A percentile compares a stretch with the other conserved stretches of the same genome.
These are phyloP conservation scores for Pseudorectes ferrugineus DNA, from an alignment of 2,113 vertebrate genomes.

Conservation along the genomic window DNA sequence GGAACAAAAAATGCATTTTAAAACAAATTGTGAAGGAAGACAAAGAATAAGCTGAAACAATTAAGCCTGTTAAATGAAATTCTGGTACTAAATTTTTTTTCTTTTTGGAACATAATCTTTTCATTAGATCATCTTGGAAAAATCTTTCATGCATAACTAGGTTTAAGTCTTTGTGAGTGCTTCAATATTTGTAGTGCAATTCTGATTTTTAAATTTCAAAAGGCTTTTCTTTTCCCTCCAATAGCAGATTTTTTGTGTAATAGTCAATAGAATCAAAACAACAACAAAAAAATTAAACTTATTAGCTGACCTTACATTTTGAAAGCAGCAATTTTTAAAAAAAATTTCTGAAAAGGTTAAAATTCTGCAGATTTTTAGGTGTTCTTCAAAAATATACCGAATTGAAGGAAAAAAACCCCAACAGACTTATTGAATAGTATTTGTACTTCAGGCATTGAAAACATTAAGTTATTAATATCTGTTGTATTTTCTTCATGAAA, in stretches of 20 bases:
- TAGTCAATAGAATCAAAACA: neutral
- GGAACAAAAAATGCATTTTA: neutral
- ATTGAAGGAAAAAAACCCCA: accelerated
- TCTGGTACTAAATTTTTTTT: neutral
- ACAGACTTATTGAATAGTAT: neutral
- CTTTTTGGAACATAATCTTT: neutral
- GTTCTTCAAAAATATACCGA: neutral
- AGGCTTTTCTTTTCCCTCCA: neutral
- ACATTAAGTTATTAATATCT: neutral
- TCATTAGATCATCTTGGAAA: neutral
- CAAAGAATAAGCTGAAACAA: constrained; percentile 14
- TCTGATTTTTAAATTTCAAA: neutral
- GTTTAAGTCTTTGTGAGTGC: neutral
- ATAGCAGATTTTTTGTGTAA: neutral
- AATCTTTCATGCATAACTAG: neutral
- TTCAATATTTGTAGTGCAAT: neutral
- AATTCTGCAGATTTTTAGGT: neutral
- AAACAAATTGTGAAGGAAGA: neutral
- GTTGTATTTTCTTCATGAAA: neutral
- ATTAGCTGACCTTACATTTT: neutral
- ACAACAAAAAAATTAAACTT: neutral
- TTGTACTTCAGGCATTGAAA: neutral
- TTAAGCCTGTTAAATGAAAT: neutral
- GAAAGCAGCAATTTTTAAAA: neutral
- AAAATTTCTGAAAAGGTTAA: neutral